Evolutionary conservation across 2,888 invertebrate genomes (phyloP), one percentile per base, ranked within the genome.

Genomic region (Lasius platythorax): DNA sequence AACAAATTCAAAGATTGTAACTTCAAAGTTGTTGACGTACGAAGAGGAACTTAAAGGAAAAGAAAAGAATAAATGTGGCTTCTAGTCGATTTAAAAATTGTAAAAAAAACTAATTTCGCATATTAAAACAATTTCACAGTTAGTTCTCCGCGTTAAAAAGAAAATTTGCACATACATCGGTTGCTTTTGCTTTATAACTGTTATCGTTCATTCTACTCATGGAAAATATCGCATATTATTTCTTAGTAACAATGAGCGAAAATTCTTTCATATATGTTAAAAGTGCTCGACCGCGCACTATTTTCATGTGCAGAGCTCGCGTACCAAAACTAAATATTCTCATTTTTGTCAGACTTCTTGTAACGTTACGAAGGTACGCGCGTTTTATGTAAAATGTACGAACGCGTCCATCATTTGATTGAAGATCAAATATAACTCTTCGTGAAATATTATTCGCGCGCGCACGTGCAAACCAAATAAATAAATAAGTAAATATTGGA

Each of bases 241-340:
- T 78, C 18, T 23, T 68, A 28, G 18, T 46, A 15, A 68, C 50
- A 68, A 78, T 53, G n/a, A 68, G 37, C 18, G 18, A 56, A 53
- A 30, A 53, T 78, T 40, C 23, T 33, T 75, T 46, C 9, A 18
- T 18, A 12, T 56, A 56, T 53, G 33, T 78, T 67, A 67, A 76
- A 76, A 78, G 28, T 50, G 53, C 18, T 68, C 37, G 9, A 68
- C 68, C n/a, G 30, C 4, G 12, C 68, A 68, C 28, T 78, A 68
- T 78, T 68, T 68, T 78, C n/a, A 78, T 15, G 40, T n/a, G 28
- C 50, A 37, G 23, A 76, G n/a, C 53, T 53, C 61, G 53, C 40
- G n/a, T 12, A 30, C 18, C 40, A 30, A 76, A 76, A 50, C 76
- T 66, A 76, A 76, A 68, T 68, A 78, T 40, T 12, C n/a, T 68